Evolutionary conservation across 2,888 invertebrate genomes (phyloP).

Genomic region (Priapulus caudatus): DNA sequence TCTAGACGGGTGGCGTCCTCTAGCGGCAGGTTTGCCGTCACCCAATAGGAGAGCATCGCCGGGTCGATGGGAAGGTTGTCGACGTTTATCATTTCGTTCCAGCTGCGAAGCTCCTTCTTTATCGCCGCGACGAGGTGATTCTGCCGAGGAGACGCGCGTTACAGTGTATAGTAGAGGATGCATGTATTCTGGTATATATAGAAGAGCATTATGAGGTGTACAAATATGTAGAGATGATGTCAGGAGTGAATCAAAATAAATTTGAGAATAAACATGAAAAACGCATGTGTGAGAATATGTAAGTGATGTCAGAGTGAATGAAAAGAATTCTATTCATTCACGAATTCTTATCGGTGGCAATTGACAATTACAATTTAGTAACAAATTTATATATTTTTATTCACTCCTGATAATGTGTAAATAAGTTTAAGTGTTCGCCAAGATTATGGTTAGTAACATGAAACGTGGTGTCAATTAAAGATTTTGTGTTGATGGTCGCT

Average conservation of each 20-base stretch:
- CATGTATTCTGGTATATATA: no score
- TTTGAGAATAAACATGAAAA: no score
- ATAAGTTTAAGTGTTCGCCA: no score
- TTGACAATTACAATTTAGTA: no score
- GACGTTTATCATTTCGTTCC: slow-evolving; percentile 33
- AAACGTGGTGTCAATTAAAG: no score
- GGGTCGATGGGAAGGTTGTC: slow-evolving; percentile 51
- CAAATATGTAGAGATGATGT: slow-evolving; percentile 11
- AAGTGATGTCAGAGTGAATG: no score
- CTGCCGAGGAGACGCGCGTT: slow-evolving; percentile 19
- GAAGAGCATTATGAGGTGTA: no score
- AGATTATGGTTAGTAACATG: no score
- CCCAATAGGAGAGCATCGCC: slow-evolving; percentile 62
- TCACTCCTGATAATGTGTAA: background rate
- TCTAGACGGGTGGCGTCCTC: slow-evolving; percentile 50
- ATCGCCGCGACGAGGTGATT: slow-evolving; percentile 31
- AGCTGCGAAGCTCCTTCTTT: slow-evolving; percentile 34
- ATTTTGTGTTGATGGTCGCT: no score
- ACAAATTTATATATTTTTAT: slow-evolving; percentile 5
- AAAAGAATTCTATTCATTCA: no score
- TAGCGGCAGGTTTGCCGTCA: slow-evolving; percentile 60
- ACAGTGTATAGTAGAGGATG: background rate
- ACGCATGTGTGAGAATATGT: no score
- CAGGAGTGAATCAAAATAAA: slow-evolving; percentile 1
- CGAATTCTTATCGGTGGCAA: no score